Base-by-base conservation (phyloP, 2,797 vertebrate genomes). In the Cuculus canorus region DNA sequence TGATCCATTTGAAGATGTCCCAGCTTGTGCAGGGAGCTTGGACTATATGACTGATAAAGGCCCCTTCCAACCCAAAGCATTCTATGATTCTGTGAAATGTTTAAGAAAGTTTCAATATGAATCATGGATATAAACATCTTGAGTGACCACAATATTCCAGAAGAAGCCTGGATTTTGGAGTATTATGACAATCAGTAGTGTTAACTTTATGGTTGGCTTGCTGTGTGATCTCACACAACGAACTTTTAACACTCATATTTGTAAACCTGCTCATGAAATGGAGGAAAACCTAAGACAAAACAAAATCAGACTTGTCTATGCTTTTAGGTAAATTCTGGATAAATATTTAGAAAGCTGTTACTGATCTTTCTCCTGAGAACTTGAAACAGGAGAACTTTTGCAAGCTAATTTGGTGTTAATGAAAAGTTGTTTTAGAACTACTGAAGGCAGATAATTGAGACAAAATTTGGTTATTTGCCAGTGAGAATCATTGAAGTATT, bases 401-500 rank as follows among this genome's bases (percentile, higher is more conserved):
- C 11, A 37, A 57, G 30, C 12, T 71, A 8, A 16, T 33, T 33
- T 35, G 9, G 0, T 60, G 7, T 25, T 90, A 64, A 33, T 43
- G 18, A 13, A 3, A 32, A 53, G 7, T 50, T 27, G 4, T 47
- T 88, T 71, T 47, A 17, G 68, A 69, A 28, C 27, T 16, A 32
- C 18, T 41, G 21, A 64, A 92, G 21, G 10, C 4, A 41, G 17
- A 47, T 71, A 17, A 75, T 33, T 22, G 11, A 13, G 18, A 41
- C 8, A 25, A 59, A 43, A 32, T 4, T 1, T 35, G 7, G 15
- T 5, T 0, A 48, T 68, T 72, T 56, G 7, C 23, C 5, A 3
- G 9, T 33, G 7, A 72, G 35, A 47, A 82, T 5, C 23, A 71
- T 25, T n/a, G 45, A 33, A 75, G 11, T 33, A 2, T 32, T 80